Base-by-base conservation (phyloP, 2,113 vertebrate genomes). In the Burhinus oedicnemus region DNA sequence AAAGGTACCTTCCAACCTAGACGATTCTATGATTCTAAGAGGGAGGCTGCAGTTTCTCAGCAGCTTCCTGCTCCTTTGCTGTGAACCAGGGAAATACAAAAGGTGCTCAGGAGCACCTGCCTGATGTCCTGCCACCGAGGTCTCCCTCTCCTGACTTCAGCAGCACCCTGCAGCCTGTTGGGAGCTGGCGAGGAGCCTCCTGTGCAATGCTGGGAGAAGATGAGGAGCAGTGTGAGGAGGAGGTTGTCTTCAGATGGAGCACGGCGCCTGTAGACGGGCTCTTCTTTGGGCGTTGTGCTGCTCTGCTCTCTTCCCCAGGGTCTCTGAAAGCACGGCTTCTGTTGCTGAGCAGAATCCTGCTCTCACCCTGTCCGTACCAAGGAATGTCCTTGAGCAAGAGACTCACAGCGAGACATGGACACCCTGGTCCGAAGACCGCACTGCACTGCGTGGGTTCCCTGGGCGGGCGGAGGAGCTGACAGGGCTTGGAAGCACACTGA, bases 221-320 rank as follows among this genome's bases (percentile, higher is more conserved):
- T 4, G 25, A 61, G 40, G 32, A 45, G 57, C 7, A 8, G 10
- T 1, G 7, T 6, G 44, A 51, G 27, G 38, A 65, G 29, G 26
- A 29, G 25, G 4, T 44, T 49, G 23, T n/a, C 32, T 29, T 49
- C 44, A 27, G 4, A 1, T 0, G 14, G 57, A 38, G 30, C 14
- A 11, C 0, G 38, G 78, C 3, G 9, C 10, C 22, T 23, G 26
- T 19, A 19, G 9, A 26, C 34, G 29, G 9, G 29, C 15, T 32
- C 12, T 9, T n/a, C 12, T 9, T 18, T 2, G 68, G 20, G 4
- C 6, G 27, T 2, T 2, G 6, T 1, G 14, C 30, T 44, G 40
- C 64, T 40, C 32, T 55, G 72, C 49, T 14, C 19, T 61, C n/a
- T 9, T 22, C 47, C 47, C 10, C 66, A 20, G 40, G 40, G 16